Conservation (phyloP, 2,888 invertebrate species). For the Agonopterix alstromeriana region DNA sequence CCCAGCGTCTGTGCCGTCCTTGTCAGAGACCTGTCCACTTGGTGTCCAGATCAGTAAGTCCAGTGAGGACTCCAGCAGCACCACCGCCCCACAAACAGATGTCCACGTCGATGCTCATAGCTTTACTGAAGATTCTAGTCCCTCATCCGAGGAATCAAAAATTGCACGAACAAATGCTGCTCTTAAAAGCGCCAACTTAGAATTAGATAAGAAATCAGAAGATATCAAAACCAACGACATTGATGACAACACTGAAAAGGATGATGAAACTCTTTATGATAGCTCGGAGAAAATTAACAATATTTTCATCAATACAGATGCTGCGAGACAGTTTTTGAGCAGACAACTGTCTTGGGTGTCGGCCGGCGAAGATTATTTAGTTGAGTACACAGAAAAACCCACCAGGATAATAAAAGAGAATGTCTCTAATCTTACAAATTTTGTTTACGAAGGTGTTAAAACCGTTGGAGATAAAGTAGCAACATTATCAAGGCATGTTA, state of each 20-base stretch:
- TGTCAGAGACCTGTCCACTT: constrained; percentile 80
- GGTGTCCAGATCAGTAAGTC: constrained; percentile 78
- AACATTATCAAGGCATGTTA: constrained; percentile 83
- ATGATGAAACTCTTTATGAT: constrained; percentile 36
- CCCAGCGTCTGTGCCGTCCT: constrained; percentile 76
- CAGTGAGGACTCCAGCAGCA: constrained; percentile 78
- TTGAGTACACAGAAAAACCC: constrained; percentile 81
- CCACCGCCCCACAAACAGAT: constrained; percentile 75
- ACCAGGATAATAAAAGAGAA: constrained; percentile 84
- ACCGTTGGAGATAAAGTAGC: constrained; percentile 85
- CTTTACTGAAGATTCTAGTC: constrained; percentile 75
- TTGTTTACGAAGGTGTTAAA: constrained; percentile 85
- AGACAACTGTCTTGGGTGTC: constrained; percentile 85
- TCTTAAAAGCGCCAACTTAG: constrained; percentile 38
- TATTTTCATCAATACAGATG: constrained; percentile 86
- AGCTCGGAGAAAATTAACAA: constrained; percentile 75
- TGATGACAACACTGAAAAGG: constrained; percentile 36
- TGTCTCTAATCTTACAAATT: constrained; percentile 83
- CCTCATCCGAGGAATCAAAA: constrained; percentile 74
- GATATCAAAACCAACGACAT: constrained; percentile 29
- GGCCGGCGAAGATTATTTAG: constrained; percentile 80
- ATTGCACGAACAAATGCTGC: constrained; percentile 58
- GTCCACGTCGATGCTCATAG: constrained; percentile 73
- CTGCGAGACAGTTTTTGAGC: constrained; percentile 85
- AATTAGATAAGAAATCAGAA: constrained; percentile 32